Evolutionary conservation across 2,113 vertebrate genomes (phyloP), one percentile per base, ranked within the genome.

Genomic region (Monarcha castaneiventris): DNA sequence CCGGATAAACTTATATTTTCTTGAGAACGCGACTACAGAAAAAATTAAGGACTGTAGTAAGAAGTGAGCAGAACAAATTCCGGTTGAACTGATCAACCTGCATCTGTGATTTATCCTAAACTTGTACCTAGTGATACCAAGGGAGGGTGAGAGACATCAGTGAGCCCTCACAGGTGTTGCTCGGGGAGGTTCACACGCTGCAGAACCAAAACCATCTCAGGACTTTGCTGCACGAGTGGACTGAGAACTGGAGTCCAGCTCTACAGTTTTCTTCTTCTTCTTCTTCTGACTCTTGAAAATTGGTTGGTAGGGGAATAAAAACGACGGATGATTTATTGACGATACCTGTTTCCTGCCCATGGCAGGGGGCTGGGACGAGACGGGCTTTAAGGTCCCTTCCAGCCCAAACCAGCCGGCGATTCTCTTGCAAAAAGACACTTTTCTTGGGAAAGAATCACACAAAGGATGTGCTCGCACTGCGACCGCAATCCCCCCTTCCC

Each of bases 381-480:
- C 1, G 79, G 41, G 37, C 79, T 63, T 9, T 11, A 39, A 41
- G 87, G 35, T 55, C 63, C 72, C 87, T 43, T 56, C 48, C 79
- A 69, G 44, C 49, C 41, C 79, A 37, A 22, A 18, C 15, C 72
- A 63, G 72, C 72, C 43, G 1, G 56, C 79, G 79, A 41, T 44
- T 16, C 63, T 73, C 91, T 15, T 1, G 84, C 43, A 5, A 55
- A 69, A 25, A 44, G 52, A 46, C 75, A 75, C 92, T 90, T 90
- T 85, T 44, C 94, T 71, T 6, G 51, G 39, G 44, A 8, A 74
- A n/a, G 88, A 51, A 68, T 41, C 41, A 86, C 95, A 96, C 92
- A 96, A 96, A 96, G 95, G 94, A 83, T 80, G n/a, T 44, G 80
- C 89, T 41, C 89, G 49, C 95, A 67, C 23, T 6, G 74, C 83